These are phyloP conservation scores for Glandiceps talaboti DNA, from an alignment of 53 echinoderm and acorn worm species.

Conservation along the genomic window DNA sequence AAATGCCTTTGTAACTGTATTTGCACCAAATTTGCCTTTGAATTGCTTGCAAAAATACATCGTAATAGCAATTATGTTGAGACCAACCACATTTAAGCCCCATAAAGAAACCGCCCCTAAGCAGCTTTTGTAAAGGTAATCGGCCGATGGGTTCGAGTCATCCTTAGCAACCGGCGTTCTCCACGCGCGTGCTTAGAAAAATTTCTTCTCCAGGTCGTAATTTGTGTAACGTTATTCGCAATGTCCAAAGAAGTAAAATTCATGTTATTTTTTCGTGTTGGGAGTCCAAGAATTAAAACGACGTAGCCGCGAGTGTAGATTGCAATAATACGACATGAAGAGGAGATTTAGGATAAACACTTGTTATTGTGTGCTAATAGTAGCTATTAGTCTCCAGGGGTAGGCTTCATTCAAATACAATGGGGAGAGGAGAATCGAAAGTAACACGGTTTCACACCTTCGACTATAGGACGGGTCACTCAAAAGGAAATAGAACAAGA, in stretches of 20 bases:
- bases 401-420: neutral
- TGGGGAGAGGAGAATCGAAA: neutral
- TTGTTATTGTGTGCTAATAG: neutral
- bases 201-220: too few species aligned
- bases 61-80: neutral
- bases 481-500: neutral
- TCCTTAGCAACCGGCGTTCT: neutral
- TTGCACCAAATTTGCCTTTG: neutral
- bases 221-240: too few species aligned
- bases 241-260: too few species aligned
- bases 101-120: neutral
- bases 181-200: too few species aligned
- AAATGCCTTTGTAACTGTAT: neutral
- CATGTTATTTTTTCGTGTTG: too few species aligned
- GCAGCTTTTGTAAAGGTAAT: neutral
- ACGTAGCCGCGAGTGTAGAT: neutral
- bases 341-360: neutral
- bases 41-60: neutral
- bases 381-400: neutral
- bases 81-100: neutral
- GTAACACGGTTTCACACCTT: neutral
- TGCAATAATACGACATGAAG: neutral
- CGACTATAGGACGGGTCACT: neutral
- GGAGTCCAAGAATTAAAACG: too few species aligned
- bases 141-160: neutral